These are phyloP conservation scores for Scatophagus argus DNA, from an alignment of 2,113 vertebrate genomes.

Conservation along the genomic window DNA sequence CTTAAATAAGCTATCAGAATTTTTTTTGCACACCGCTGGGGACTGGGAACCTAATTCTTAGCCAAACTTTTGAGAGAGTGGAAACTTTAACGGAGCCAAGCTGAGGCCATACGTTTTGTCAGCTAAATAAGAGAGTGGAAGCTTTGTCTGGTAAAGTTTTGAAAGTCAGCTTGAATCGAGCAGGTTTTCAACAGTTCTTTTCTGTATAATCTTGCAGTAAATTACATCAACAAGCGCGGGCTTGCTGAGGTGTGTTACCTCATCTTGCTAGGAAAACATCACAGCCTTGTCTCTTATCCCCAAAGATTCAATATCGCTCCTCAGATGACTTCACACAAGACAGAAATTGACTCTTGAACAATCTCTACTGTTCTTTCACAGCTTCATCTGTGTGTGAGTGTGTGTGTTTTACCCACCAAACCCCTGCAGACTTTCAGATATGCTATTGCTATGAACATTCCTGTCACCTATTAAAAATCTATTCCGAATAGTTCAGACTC, in stretches of 20 bases:
- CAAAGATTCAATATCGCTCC: constrained; percentile 43
- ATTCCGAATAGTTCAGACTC: not conserved
- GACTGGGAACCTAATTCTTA: constrained; percentile 32
- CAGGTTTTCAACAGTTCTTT: constrained; percentile 7
- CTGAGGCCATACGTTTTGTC: constrained; percentile 9
- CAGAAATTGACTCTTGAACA: constrained; percentile 45
- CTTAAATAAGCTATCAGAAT: constrained; percentile 34
- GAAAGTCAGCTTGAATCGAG: constrained; percentile 36
- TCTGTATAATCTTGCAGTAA: constrained; percentile 55
- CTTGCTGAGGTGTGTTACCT: constrained; percentile 22
- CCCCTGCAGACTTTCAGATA: not conserved
- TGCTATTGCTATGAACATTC: not conserved
- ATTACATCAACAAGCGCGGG: constrained; percentile 66
- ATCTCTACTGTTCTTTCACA: constrained; percentile 23
- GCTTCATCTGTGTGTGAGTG: constrained; percentile 4
- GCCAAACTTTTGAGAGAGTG: constrained; percentile 7
- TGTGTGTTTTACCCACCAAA: not conserved
- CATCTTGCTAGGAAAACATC: constrained; percentile 40
- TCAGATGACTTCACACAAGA: constrained; percentile 52
- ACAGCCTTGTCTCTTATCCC: constrained; percentile 30
- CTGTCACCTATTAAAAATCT: not conserved
- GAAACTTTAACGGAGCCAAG: not conserved
- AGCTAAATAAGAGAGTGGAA: constrained; percentile 20
- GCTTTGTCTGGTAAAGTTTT: constrained; percentile 30
- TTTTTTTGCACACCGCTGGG: constrained; percentile 4